A percentile compares a stretch with the other conserved stretches of the same genome.
These are phyloP conservation scores for Celastrina argiolus DNA, from an alignment of 2,888 invertebrate species.

Conservation along the genomic window DNA sequence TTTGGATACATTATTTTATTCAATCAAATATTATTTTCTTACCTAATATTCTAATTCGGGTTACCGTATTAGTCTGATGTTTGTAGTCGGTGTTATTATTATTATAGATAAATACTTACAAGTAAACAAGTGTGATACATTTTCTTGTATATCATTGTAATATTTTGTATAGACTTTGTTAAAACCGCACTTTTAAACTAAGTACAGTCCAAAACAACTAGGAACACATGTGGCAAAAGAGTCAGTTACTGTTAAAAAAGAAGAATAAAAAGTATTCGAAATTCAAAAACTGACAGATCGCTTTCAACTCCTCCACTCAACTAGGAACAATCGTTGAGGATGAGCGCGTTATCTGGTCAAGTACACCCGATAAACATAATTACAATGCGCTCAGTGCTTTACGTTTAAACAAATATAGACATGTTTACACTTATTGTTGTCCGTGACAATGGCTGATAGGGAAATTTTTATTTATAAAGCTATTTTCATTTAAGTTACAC, in stretches of 20 bases:
- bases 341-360: slow-evolving; percentile 14
- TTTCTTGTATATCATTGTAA: neutral
- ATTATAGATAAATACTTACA: neutral
- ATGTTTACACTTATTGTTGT: neutral
- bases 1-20: no score
- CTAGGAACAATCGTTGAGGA: neutral
- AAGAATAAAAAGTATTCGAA: neutral
- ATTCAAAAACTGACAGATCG: neutral
- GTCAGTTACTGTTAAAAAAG: no score
- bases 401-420: neutral
- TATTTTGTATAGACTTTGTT: neutral
- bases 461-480: no score
- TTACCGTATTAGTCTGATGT: no score
- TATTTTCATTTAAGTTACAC: no score
- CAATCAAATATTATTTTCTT: no score
- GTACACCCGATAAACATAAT: neutral
- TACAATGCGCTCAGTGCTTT: neutral
- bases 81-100: no score
- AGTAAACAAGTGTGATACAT: neutral
- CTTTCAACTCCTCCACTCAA: neutral
- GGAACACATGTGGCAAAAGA: no score
- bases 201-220: neutral
- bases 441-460: neutral
- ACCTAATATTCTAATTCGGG: no score
- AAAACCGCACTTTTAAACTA: neutral